Evolutionary conservation across 2,113 vertebrate genomes (phyloP).

Genomic region (Galeopterus variegatus): DNA sequence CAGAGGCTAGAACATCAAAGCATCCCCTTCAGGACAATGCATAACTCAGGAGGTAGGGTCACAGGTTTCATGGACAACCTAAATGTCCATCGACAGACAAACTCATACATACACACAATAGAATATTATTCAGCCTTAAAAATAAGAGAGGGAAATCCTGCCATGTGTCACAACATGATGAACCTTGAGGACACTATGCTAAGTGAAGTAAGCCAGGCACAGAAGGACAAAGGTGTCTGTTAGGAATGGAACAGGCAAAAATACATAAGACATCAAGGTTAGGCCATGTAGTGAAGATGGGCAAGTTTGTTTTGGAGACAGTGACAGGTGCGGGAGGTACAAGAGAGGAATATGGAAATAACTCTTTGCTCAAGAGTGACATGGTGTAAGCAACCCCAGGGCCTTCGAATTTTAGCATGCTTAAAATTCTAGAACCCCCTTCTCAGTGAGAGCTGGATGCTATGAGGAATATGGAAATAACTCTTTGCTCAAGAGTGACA

Average conservation of each 20-base stretch:
- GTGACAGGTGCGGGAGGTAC: neutral
- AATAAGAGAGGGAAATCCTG: no score
- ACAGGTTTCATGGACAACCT: neutral
- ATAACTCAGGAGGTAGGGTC: neutral
- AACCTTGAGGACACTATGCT: no score
- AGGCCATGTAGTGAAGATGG: neutral
- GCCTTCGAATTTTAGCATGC: neutral
- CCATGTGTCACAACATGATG: no score
- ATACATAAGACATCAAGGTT: neutral
- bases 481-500: neutral
- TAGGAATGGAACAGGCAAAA: neutral
- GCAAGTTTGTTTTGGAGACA: neutral
- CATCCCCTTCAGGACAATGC: neutral
- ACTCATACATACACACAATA: no score
- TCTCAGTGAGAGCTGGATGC: constrained; percentile 38
- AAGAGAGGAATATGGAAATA: neutral
- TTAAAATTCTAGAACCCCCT: neutral
- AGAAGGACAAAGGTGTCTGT: neutral
- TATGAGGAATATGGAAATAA: no score
- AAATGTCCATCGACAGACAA: no score
- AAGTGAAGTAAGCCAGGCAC: no score
- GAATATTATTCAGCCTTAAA: no score
- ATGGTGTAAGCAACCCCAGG: neutral
- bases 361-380: neutral
- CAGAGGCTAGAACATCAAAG: neutral